phyloP scores from a whole-genome alignment of 2,888 invertebrate species.

The Heterodera filipjevi region DNA sequence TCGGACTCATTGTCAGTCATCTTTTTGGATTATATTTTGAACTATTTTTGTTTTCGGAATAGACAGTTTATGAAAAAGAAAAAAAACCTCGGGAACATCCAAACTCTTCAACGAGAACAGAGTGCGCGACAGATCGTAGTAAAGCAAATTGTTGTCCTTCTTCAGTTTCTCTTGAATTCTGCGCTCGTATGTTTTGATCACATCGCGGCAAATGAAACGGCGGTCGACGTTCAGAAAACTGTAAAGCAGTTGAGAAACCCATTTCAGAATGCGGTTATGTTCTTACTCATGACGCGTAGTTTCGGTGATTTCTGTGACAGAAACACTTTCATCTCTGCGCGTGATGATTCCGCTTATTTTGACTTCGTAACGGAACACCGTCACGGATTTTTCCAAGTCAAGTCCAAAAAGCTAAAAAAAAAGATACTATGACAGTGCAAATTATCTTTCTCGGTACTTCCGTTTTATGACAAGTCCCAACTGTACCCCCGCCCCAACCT shows the following conservation, averaged over 20 bases:
- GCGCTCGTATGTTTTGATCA: background rate
- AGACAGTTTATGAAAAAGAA: background rate
- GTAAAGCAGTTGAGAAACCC: background rate
- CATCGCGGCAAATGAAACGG: background rate
- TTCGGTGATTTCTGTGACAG: background rate
- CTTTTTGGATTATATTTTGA: background rate
- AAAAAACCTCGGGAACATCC: background rate
- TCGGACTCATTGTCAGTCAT: no score
- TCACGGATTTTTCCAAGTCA: background rate
- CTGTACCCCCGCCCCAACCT: no score
- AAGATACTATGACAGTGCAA: no score
- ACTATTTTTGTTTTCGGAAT: background rate
- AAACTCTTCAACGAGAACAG: background rate
- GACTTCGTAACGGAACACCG: background rate
- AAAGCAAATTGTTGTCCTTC: background rate
- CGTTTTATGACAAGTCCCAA: no score
- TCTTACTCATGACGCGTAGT: background rate
- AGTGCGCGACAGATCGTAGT: slow-evolving; percentile 1
- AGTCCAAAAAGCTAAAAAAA: background rate
- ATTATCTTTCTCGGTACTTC: no score
- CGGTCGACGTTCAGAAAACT: background rate
- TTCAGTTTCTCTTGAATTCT: background rate
- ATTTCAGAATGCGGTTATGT: background rate
- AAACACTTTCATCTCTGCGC: background rate
- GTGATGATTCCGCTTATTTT: background rate